Base-by-base conservation (phyloP, 1,140 invertebrate genomes). In the Tetranychus urticae region DNA sequence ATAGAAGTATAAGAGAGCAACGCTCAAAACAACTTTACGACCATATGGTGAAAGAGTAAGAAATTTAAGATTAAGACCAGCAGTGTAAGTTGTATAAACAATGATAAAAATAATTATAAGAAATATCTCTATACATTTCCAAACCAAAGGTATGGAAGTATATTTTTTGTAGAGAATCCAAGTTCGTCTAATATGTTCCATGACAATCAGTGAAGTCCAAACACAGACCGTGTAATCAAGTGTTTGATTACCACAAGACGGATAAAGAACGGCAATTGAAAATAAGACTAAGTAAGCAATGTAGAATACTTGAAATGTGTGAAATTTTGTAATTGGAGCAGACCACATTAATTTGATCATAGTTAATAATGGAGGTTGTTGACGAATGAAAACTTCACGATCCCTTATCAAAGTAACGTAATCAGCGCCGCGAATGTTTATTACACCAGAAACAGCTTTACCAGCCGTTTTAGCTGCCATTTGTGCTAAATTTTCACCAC, bases 1-100 rank as follows among this genome's bases (percentile, higher is more conserved):
- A 65, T 72, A 75, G 65, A 74, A 74, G 64, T 72, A 74, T 1
- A 76, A 64, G 6, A 76, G 57, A 3, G 67, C 68, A 10, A 67
- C 10, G 50, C 68, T 67, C 13, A 68, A 47, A 13, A 69, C 57
- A 3, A 69, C 65, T 50, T 67, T 64, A 0, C 60, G 65, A 3
- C 60, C 55, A 39, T 69, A 69, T 0, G 68, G 64, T 37, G 62
- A 63, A 12, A 65, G 57, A 6, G 60, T 8, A 1, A 62, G 39
- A 52, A 23, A 4, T 14, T 57, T 7, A 58, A 62, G 57, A 2
- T n/a, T 35, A 34, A 48, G 56, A 23, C 56, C 56, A 5, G 68
- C 46, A 23, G 67, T 35, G 33, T 65, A 64, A 10, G 63, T 46
- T 0, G 62, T 37, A 46, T 68, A 68, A 8, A 68, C 47, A 1